Conservation (phyloP, 2,113 vertebrate species). For the Lophotis ruficrista region DNA sequence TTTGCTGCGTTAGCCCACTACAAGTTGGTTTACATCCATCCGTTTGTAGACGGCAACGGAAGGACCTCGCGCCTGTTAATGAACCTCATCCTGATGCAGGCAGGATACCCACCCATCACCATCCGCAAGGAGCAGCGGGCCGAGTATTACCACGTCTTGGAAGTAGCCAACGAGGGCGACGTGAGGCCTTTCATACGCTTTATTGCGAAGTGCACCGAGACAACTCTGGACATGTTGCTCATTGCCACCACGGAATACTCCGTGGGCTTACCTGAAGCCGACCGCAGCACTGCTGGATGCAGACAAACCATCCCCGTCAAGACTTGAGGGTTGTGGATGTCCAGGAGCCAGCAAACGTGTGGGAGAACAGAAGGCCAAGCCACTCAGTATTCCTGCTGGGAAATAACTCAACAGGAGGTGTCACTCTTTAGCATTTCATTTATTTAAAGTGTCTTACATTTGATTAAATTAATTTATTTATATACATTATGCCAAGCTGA, state of each 20-base stretch:
- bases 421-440: neutral
- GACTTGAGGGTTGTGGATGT: neutral
- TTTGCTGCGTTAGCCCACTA: conserved; percentile 93
- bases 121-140: conserved; percentile 93
- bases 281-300: conserved; percentile 73
- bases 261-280: conserved; percentile 87
- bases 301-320: conserved; percentile 86
- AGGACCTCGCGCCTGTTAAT: conserved; percentile 92
- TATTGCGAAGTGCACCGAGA: conserved; percentile 93
- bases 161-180: conserved; percentile 94
- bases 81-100: conserved; percentile 97
- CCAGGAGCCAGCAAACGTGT: fast-evolving
- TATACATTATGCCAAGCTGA: neutral
- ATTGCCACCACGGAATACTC: conserved; percentile 91
- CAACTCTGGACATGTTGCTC: conserved; percentile 91
- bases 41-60: conserved; percentile 93
- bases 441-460: conserved; percentile 57
- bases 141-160: conserved; percentile 89
- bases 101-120: conserved; percentile 92
- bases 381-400: neutral
- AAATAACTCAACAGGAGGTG: neutral
- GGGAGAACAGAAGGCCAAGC: neutral
- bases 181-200: conserved; percentile 97
- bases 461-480: conserved; percentile 59
- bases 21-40: conserved; percentile 96